Evolutionary conservation across 2,113 vertebrate species (phyloP), one percentile per base, ranked within the genome.

Genomic region (Aldabrachelys gigantea): DNA sequence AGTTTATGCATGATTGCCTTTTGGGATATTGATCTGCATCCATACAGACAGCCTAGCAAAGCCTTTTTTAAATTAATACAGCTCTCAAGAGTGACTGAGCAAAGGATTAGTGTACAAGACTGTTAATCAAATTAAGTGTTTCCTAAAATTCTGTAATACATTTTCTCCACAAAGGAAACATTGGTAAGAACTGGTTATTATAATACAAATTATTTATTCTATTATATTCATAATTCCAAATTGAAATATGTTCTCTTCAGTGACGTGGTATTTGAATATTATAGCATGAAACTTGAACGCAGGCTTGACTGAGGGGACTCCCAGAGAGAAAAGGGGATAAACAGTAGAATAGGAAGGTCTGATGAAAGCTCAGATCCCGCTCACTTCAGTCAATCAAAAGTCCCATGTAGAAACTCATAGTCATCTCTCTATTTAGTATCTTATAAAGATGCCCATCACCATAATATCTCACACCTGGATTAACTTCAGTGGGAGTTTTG

Each of bases 111-210:
- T 95, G 87, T 69, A 89, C 87, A 94, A 97, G 80, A 80, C 76
- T 83, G 80, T 97, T 96, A 95, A 98, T 98, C 97, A 97, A 97
- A 97, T 98, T 97, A 98, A 97, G 89, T 94, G 91, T 95, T 98
- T 95, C 96, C 97, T 97, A 97, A 96, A 96, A 96, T 91, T 90
- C 93, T 97, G 89, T 97, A 95, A 97, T 96, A 93, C 50, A 3
- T 97, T 97, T 97, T 96, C 94, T 92, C 79, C 88, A 97, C 90
- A 98, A 97, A 97, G 59, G 59, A 97, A 98, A 96, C 85, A 86
- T 80, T 89, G 91, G 89, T 96, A 94, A 97, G 93, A 85, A 93
- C 56, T 96, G 12, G 0, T 90, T 97, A 97, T 97, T 97, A 94
- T 85, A 95, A 92, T 59, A 91, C 82, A 90, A 91, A 88, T 94